Percentiles rank a stretch among this genome's conserved stretches.
These are phyloP conservation scores for Automeris io DNA, from an alignment of 2,888 invertebrate species.

Conservation along the genomic window DNA sequence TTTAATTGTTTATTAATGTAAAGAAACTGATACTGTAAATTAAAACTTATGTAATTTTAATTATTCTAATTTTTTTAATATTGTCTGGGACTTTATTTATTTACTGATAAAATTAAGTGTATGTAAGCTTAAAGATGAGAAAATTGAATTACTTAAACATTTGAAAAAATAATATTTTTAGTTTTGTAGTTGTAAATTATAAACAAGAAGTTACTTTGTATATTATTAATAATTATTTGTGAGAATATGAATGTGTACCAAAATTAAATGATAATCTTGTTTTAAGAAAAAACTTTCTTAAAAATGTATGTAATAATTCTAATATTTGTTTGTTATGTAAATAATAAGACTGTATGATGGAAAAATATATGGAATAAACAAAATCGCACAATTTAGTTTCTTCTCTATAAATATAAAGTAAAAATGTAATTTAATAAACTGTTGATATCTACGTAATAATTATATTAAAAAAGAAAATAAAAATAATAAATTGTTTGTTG, in stretches of 20 bases:
- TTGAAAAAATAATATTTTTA: not conserved
- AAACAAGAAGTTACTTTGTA: not conserved
- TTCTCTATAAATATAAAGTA: constrained; percentile 38
- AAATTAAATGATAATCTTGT: not conserved
- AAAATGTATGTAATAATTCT: constrained; percentile 6
- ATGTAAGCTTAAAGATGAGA: not conserved
- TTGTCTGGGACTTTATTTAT: not conserved
- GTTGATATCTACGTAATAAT: constrained; percentile 51
- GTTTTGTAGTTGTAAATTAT: not conserved
- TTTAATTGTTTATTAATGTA: constrained; percentile 21
- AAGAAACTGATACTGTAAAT: not conserved
- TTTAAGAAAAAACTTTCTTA: not conserved
- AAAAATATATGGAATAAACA: constrained; percentile 40
- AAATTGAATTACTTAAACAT: not conserved
- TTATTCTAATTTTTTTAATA: not conserved
- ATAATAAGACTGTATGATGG: constrained; percentile 56
- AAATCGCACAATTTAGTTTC: constrained; percentile 58
- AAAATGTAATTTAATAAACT: constrained; percentile 29
- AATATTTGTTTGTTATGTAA: constrained; percentile 29
- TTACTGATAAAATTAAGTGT: not conserved
- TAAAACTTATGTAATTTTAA: not conserved
- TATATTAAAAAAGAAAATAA: constrained; percentile 37
- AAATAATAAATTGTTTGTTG: constrained; percentile 52
- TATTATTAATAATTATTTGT: not conserved
- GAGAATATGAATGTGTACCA: not conserved